Evolutionary conservation across 2,888 invertebrate species (phyloP).

Genomic region (Tribolium freemani): DNA sequence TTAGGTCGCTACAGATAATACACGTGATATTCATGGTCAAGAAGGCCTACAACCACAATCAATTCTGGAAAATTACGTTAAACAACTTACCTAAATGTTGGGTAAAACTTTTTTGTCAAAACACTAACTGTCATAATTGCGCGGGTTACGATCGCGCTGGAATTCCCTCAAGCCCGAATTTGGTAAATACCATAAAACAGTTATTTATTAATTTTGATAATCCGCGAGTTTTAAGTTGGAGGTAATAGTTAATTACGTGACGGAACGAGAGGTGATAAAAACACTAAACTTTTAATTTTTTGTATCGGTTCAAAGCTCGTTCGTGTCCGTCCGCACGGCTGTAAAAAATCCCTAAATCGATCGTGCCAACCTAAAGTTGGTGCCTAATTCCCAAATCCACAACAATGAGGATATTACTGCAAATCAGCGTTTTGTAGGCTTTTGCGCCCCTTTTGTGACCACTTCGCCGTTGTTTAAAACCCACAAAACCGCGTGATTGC

Average conservation of each 20-base stretch:
- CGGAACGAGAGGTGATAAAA: too few relatives aligned
- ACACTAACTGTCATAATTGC: too few relatives aligned
- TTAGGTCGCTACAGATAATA: slow-evolving; percentile 36
- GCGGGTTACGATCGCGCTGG: too few relatives aligned
- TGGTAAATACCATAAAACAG: too few relatives aligned
- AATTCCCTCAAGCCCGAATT: too few relatives aligned
- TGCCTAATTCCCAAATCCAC: not conserved
- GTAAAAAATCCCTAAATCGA: not conserved
- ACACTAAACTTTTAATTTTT: not conserved
- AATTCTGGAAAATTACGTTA: not conserved
- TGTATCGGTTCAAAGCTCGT: not conserved
- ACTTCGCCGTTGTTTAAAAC: not conserved
- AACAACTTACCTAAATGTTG: not conserved
- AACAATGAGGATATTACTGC: not conserved
- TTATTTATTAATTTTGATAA: too few relatives aligned
- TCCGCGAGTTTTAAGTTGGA: too few relatives aligned
- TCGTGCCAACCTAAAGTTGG: not conserved
- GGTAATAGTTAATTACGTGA: too few relatives aligned
- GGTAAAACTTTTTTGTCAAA: too few relatives aligned
- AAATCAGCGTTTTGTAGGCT: not conserved
- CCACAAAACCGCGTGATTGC: not conserved
- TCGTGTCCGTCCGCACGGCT: not conserved
- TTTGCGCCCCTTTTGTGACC: not conserved
- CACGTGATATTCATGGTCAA: slow-evolving; percentile 33
- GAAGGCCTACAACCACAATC: not conserved